Percentiles rank a stretch among this genome's conserved stretches.
Conservation (phyloP, 2,797 vertebrate species). For the Urocyon cinereoargenteus region DNA sequence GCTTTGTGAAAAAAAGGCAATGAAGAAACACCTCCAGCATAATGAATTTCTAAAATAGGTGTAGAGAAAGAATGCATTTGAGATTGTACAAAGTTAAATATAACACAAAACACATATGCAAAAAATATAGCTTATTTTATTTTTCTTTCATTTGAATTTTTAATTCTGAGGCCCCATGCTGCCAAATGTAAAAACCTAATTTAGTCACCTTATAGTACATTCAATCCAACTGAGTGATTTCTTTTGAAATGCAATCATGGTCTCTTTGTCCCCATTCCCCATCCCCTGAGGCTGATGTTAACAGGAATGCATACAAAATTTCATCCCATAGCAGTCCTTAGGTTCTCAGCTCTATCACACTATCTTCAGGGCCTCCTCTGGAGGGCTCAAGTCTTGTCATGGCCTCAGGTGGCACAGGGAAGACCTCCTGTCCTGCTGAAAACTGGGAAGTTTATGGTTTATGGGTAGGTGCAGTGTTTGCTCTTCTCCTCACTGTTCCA, state of each 20-base stretch:
- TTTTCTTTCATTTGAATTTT: constrained; percentile 26
- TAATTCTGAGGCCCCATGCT: not conserved
- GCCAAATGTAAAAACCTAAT: not conserved
- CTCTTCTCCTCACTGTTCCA: not conserved
- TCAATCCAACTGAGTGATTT: not conserved
- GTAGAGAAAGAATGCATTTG: not conserved
- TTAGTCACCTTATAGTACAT: not conserved
- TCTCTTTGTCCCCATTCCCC: not conserved
- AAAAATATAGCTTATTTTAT: not conserved
- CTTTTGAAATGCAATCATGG: not conserved
- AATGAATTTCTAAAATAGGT: not conserved
- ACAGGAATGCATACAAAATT: not conserved
- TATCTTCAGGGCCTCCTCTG: not conserved
- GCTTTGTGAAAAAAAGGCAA: not conserved
- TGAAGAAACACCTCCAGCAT: not conserved
- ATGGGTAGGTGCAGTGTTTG: not conserved
- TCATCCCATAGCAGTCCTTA: not conserved
- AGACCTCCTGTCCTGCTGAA: not conserved
- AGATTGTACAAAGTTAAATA: not conserved
- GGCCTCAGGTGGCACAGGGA: not conserved
- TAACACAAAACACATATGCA: not conserved
- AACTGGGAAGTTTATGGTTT: not conserved
- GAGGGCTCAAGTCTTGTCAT: not conserved
- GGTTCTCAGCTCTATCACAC: not conserved
- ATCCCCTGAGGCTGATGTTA: not conserved